Evolutionary conservation across 2,113 vertebrate genomes (phyloP).

Genomic region (Cygnus buccinator): DNA sequence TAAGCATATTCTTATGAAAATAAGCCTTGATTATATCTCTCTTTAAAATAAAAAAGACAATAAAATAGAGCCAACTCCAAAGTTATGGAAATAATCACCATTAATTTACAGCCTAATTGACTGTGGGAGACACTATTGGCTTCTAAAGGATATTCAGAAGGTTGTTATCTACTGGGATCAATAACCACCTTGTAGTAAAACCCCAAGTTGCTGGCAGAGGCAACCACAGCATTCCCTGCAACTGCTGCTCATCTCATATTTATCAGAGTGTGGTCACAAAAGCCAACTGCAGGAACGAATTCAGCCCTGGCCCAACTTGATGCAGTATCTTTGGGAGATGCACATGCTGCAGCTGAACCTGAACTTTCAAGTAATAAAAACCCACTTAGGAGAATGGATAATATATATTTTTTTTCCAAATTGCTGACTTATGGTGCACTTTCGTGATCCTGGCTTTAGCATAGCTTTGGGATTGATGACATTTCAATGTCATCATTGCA

Average conservation of each 20-base stretch:
- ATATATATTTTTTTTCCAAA: too few relatives aligned
- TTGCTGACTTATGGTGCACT: neutral
- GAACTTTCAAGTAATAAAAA: neutral
- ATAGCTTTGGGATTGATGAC: neutral
- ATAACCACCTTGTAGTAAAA: conserved; percentile 40
- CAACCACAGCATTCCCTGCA: conserved; percentile 1
- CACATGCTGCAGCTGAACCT: neutral
- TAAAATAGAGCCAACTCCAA: neutral
- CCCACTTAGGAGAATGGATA: neutral
- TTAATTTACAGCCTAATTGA: neutral
- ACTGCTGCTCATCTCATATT: neutral
- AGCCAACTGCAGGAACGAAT: neutral
- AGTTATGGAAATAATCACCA: conserved; percentile 17
- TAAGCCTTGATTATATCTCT: neutral
- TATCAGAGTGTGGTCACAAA: neutral
- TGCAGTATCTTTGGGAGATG: neutral
- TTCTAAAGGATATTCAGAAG: neutral
- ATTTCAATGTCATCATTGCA: neutral
- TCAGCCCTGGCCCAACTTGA: neutral
- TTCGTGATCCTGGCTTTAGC: neutral
- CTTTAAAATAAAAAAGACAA: neutral
- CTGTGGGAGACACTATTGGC: neutral
- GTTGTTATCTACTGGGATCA: conserved; percentile 37
- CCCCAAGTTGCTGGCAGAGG: neutral
- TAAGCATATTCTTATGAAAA: conserved; percentile 1